Evolutionary conservation across 2,888 invertebrate genomes (phyloP), one percentile per base, ranked within the genome.

Genomic region (Baronia brevicornis): DNA sequence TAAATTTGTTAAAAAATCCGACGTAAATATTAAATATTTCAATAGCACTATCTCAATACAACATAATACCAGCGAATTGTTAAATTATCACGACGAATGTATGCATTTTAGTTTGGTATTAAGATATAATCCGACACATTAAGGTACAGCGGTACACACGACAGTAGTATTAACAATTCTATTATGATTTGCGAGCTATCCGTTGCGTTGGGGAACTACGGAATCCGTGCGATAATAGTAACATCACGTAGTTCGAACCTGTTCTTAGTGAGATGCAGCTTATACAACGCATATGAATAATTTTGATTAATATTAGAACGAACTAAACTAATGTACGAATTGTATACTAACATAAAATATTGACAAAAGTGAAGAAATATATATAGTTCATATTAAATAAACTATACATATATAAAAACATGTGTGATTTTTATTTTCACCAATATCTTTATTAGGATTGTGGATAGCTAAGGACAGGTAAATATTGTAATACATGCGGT

Each of bases 121-220:
- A 21, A 28, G 22, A 25, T 19, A 26, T 28, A 38, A 36, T 28
- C 41, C 33, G 18, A 28, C 25, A 11, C 22, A 21, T 13, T 10
- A 8, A 19, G 18, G 22, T 19, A 25, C 31, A 36, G 18, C 30
- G 23, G 20, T 19, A 23, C 23, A 23, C 27, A 32, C 20, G 36
- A 28, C 32, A 28, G 27, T 28, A 20, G 32, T 36, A 32, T 32
- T 32, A 36, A 32, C 30, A 36, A 36, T 36, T 36, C 32, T 23
- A 13, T 28, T 36, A 28, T 28, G 28, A 28, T 28, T 32, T 28
- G 32, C 36, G 23, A 17, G 20, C 32, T 15, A 25, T 18, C 10
- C 26, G 30, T 19, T 26, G n/a, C 4, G 17, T 15, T 23, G 21
- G 33, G 36, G 31, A 20, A 28, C 13, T 28, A 28, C 24, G 23